A percentile compares a stretch with the other conserved stretches of the same genome.
Conservation (phyloP, 35 echinoderm and acorn worm genomes). For the Strongylocentrotus purpuratus region DNA sequence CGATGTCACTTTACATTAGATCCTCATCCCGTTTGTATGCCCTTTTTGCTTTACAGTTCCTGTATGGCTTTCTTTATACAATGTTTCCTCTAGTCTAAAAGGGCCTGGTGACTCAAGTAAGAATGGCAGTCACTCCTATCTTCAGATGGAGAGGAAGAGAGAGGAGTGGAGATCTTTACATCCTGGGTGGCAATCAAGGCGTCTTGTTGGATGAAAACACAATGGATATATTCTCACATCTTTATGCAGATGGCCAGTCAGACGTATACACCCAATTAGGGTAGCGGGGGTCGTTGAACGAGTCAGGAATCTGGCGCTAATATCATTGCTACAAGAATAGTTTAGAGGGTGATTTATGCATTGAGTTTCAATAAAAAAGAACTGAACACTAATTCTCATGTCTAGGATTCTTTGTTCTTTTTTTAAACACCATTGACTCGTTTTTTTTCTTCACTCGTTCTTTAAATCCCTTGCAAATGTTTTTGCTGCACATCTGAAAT, state of each 20-base stretch:
- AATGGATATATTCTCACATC: not conserved
- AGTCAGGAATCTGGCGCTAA: not conserved
- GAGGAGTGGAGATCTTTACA: not conserved
- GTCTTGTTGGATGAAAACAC: not conserved
- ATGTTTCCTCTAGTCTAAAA: too few relatives aligned
- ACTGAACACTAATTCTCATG: too few relatives aligned
- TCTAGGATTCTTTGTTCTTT: not conserved
- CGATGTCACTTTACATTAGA: too few relatives aligned
- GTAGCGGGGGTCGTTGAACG: not conserved
- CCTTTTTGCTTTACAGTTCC: too few relatives aligned
- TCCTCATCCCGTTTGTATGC: too few relatives aligned
- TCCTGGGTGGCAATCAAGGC: not conserved
- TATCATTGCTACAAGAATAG: not conserved
- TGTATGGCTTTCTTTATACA: too few relatives aligned
- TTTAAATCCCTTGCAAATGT: not conserved
- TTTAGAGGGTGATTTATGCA: not conserved
- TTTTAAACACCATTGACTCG: not conserved
- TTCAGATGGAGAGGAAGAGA: not conserved
- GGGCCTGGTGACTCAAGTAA: too few relatives aligned
- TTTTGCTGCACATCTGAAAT: not conserved
- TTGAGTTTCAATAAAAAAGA: not conserved
- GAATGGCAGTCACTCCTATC: not conserved
- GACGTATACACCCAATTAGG: not conserved
- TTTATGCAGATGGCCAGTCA: not conserved
- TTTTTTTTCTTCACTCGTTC: not conserved